A percentile compares a stretch with the other conserved stretches of the same genome.
Conservation (phyloP, 2,888 invertebrate species). For the Conchocele bisecta region DNA sequence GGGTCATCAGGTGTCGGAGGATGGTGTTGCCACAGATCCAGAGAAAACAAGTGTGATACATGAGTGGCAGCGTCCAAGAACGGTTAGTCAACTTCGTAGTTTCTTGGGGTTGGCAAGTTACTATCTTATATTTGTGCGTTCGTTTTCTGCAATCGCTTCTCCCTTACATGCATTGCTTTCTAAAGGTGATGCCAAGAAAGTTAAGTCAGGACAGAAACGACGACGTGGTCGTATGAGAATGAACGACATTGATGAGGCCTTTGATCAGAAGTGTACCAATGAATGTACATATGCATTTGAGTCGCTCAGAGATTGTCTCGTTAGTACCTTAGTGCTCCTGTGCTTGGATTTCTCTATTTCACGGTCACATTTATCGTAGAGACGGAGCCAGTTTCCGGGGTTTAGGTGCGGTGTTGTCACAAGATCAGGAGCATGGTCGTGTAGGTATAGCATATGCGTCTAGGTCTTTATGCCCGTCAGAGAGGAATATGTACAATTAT, state of each 20-base stretch:
- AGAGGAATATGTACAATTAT: conserved; percentile 49
- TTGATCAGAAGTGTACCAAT: conserved; percentile 27
- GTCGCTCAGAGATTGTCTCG: conserved; percentile 38
- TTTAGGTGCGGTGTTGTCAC: conserved; percentile 47
- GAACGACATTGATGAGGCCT: too few relatives aligned
- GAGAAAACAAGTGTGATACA: conserved; percentile 32
- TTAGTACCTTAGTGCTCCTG: conserved; percentile 29
- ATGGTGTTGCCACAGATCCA: conserved; percentile 45
- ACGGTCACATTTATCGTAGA: conserved; percentile 46
- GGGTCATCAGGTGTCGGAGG: conserved; percentile 24
- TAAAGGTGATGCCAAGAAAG: not conserved
- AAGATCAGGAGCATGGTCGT: conserved; percentile 36
- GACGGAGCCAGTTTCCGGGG: conserved; percentile 48
- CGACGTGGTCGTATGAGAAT: too few relatives aligned
- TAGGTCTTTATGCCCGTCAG: conserved; percentile 35
- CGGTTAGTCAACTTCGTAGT: conserved; percentile 1
- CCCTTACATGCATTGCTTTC: conserved; percentile 1
- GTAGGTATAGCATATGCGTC: conserved; percentile 51
- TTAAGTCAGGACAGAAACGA: not conserved
- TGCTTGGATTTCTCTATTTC: conserved; percentile 54
- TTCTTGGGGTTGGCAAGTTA: conserved; percentile 8
- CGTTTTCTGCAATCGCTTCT: too few relatives aligned
- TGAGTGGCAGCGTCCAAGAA: conserved; percentile 34
- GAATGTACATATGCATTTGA: conserved; percentile 39
- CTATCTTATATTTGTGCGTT: conserved; percentile 11